Evolutionary conservation across 2,888 invertebrate species (phyloP), one percentile per base, ranked within the genome.

Genomic region (Ernsta delagoae): DNA sequence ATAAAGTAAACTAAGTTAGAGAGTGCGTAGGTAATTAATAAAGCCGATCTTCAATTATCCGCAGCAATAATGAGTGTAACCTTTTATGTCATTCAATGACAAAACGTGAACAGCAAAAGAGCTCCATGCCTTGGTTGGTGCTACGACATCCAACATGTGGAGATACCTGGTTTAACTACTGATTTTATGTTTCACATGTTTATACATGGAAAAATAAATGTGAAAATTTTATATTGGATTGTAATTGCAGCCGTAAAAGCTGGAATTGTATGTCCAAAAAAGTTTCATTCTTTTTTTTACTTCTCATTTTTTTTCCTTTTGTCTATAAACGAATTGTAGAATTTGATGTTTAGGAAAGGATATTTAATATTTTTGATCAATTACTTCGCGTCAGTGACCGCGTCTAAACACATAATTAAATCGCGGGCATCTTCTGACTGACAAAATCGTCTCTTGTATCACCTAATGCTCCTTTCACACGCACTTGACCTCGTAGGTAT

Each of bases 11-110:
- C 59, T n/a, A n/a, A n/a, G n/a, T n/a, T 71, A 0, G 9, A 11
- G 43, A 53, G n/a, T 65, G 71, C 56, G 70, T 75, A 69, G 62
- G 78, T 84, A 81, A 85, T 85, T 82, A 86, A 87, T 87, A 86
- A 83, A 84, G 75, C 75, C 77, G 79, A 78, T 81, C 80, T 80
- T 83, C 80, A 83, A 83, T 84, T 81, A 86, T 81, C 78, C 79
- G 74, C 76, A 77, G 79, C 79, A 80, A 78, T 86, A 85, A 86
- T 85, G 83, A 87, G 86, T 82, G 79, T 80, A 79, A 78, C 75
- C 80, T 82, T 87, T 86, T 85, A 86, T 81, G 75, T 74, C 74
- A 78, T 71, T 74, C 74, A 78, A 78, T 85, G 83, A 83, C 79
- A 83, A 84, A 84, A 85, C 76, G 75, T 78, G 82, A 84, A 83